Evolutionary conservation across 37 sponge, comb jelly and placozoan species (phyloP).

Genomic region (Tethya wilhelma): DNA sequence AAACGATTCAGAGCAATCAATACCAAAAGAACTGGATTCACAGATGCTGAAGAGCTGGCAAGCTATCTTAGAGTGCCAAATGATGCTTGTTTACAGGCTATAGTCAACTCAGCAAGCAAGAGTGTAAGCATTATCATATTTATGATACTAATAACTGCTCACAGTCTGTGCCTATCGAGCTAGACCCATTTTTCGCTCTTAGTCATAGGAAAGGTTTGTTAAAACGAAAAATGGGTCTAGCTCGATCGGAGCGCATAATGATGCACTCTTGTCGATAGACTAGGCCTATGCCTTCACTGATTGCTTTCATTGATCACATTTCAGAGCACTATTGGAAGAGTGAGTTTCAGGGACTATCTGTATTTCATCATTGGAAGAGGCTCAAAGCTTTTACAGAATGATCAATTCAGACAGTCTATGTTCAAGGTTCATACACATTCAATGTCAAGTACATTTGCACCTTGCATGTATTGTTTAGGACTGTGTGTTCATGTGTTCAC

Average conservation of each 20-base stretch:
- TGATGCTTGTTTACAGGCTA: conserved; percentile 27
- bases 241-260: background rate
- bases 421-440: too few species aligned
- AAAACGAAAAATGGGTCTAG: too few species aligned
- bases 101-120: background rate
- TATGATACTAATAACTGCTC: too few species aligned
- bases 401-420: background rate
- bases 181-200: too few species aligned
- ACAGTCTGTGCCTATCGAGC: too few species aligned
- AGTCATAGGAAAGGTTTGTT: too few species aligned
- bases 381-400: background rate
- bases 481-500: background rate
- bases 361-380: background rate
- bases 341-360: background rate
- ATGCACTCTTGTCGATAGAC: background rate
- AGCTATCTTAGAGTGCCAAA: conserved; percentile 38
- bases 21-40: conserved; percentile 43
- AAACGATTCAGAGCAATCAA: conserved; percentile 41
- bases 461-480: too few species aligned
- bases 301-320: too few species aligned
- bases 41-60: conserved; percentile 31
- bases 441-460: too few species aligned
- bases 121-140: too few species aligned
- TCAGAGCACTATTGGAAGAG: background rate
- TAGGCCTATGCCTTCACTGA: too few species aligned